These are phyloP conservation scores for Oryzias celebensis DNA, from an alignment of 2,113 vertebrate genomes.

Conservation along the genomic window DNA sequence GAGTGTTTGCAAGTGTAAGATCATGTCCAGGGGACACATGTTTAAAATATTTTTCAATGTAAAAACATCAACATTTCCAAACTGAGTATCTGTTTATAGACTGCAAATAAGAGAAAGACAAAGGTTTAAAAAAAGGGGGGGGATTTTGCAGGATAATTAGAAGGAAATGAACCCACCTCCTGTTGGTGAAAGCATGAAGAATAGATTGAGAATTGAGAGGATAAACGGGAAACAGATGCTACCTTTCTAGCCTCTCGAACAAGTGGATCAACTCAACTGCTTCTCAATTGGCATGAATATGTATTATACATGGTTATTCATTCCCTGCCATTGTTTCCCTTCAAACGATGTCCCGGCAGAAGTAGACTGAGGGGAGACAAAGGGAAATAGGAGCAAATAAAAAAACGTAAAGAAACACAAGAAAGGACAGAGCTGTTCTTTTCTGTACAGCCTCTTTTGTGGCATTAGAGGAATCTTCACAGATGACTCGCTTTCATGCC, in stretches of 20 bases:
- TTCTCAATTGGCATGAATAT: conserved; percentile 67
- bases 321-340: conserved; percentile 51
- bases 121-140: conserved; percentile 61
- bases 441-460: conserved; percentile 40
- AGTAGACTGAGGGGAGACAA: conserved; percentile 42
- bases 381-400: conserved; percentile 41
- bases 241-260: conserved; percentile 67
- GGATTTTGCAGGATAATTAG: conserved; percentile 70
- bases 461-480: conserved; percentile 42
- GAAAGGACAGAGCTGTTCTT: conserved; percentile 32
- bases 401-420: conserved; percentile 41
- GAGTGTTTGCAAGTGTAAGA: conserved; percentile 1
- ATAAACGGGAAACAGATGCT: conserved; percentile 55
- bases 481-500: conserved; percentile 40
- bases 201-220: conserved; percentile 67
- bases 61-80: not conserved
- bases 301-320: conserved; percentile 62
- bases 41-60: not conserved
- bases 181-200: conserved; percentile 40
- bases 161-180: conserved; percentile 63
- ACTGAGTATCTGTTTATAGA: conserved; percentile 62
- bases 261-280: conserved; percentile 59
- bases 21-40: not conserved
- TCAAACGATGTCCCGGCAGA: conserved; percentile 47
- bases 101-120: conserved; percentile 52